Base-by-base conservation (phyloP, 2,797 vertebrate genomes). In the Syngnathus acus region DNA sequence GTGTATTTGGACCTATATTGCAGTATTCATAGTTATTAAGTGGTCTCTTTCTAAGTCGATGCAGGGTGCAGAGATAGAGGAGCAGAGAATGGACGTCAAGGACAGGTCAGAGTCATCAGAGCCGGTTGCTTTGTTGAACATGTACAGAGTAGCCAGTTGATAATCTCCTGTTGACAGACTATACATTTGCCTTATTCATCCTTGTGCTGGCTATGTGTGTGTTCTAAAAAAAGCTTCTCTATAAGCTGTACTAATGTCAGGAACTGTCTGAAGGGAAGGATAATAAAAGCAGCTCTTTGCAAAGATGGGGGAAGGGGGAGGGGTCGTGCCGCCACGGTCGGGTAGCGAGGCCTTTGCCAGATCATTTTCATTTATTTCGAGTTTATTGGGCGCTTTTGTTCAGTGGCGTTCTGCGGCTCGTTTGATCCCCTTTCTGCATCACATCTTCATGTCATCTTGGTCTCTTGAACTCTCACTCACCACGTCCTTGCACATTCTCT, bases 41-140 rank as follows among this genome's bases (percentile, higher is more conserved):
- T 77, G 73, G 66, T 67, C 66, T 77, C 68, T 74, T 82, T 78
- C 57, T 65, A 78, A 71, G 67, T 79, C 78, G 73, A 76, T 80
- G 77, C 60, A 69, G 57, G 71, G 77, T 59, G 57, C 57, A 81
- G 70, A 66, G 57, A 68, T 43, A 11, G 45, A 68, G 51, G 0
- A n/a, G 67, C 59, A 57, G 39, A 68, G 71, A 78, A 47, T 66
- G 54, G 53, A 70, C 68, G 53, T 86, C 83, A 85, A 87, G 80
- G 84, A 81, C 82, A 70, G n/a, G 75, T 71, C 76, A 78, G 62
- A 13, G 63, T 64, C 75, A 67, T 55, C 51, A 48, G 64, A 68
- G 58, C 62, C 50, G 14, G 62, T 68, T 67, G 70, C 75, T 69
- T 71, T 77, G 62, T 72, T 70, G 47, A 63, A 62, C 66, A 62